phyloP scores from a whole-genome alignment of 2,888 invertebrate genomes.

The Lasiommata megera region DNA sequence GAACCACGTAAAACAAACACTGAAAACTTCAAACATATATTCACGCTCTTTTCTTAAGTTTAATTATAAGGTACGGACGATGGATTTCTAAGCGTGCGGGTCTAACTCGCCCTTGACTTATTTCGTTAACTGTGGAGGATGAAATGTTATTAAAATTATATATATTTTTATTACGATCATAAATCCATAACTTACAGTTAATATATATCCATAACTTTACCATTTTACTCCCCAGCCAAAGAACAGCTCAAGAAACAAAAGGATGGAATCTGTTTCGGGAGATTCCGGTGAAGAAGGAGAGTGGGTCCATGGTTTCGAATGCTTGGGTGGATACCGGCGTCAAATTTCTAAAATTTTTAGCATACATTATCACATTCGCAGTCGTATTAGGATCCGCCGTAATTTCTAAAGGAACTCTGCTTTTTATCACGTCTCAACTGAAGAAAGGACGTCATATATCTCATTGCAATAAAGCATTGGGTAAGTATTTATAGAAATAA shows the following conservation, averaged over 20 bases:
- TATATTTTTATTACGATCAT: too few species aligned
- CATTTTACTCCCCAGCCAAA: slow-evolving; percentile 53
- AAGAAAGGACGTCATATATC: slow-evolving; percentile 74
- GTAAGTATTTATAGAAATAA: slow-evolving; percentile 37
- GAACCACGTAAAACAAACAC: too few species aligned
- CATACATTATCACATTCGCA: slow-evolving; percentile 85
- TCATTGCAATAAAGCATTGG: slow-evolving; percentile 81
- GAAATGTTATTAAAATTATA: too few species aligned
- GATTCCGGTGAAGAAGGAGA: slow-evolving; percentile 84
- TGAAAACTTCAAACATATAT: too few species aligned
- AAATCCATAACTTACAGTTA: too few species aligned
- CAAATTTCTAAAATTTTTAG: slow-evolving; percentile 84
- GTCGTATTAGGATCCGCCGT: slow-evolving; percentile 85
- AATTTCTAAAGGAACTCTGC: slow-evolving; percentile 86
- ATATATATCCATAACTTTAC: background rate
- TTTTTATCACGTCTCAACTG: slow-evolving; percentile 88
- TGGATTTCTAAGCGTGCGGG: too few species aligned
- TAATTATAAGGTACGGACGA: too few species aligned
- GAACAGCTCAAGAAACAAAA: slow-evolving; percentile 79
- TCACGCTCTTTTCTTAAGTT: too few species aligned
- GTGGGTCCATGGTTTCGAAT: slow-evolving; percentile 85
- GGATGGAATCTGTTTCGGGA: slow-evolving; percentile 92
- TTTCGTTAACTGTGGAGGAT: too few species aligned
- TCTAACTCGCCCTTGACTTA: too few species aligned
- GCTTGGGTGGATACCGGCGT: slow-evolving; percentile 83